phyloP scores from a whole-genome alignment of 2,113 vertebrate species.

The Eubucco bourcierii region DNA sequence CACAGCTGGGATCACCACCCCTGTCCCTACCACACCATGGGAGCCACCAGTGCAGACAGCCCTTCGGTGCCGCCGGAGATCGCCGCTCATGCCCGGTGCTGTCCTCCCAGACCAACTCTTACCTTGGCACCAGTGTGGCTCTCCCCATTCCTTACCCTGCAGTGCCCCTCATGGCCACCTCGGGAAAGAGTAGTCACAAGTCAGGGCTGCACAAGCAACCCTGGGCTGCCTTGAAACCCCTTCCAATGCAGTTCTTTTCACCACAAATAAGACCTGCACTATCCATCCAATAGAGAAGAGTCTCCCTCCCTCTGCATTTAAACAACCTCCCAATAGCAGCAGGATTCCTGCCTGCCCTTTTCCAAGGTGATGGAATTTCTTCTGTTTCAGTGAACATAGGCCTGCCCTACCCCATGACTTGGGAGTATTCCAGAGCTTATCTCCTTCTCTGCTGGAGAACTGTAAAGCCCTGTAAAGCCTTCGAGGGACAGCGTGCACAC shows the following conservation, averaged over 20 bases:
- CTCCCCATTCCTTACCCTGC: slow-evolving; percentile 39
- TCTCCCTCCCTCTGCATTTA: background rate
- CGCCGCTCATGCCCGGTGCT: background rate
- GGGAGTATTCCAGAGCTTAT: background rate
- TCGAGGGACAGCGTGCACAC: background rate
- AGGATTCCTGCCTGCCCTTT: background rate
- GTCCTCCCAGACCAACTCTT: background rate
- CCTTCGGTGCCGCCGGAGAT: background rate
- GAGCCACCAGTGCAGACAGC: background rate
- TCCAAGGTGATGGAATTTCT: background rate
- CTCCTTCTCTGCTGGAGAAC: background rate
- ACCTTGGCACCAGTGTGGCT: background rate
- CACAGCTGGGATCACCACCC: background rate
- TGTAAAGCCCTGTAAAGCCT: background rate
- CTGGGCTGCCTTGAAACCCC: background rate
- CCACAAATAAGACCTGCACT: background rate
- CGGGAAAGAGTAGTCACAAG: background rate
- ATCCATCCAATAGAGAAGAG: background rate
- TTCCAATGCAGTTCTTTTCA: background rate
- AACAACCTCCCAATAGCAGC: background rate
- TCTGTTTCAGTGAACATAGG: background rate
- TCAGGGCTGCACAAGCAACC: background rate
- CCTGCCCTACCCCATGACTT: background rate
- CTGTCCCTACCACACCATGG: background rate
- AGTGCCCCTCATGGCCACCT: slow-evolving; percentile 46